Percentiles rank a stretch among this genome's conserved stretches.
These are phyloP conservation scores for Cartodere bifasciata DNA, from an alignment of 2,888 invertebrate genomes.

Conservation along the genomic window DNA sequence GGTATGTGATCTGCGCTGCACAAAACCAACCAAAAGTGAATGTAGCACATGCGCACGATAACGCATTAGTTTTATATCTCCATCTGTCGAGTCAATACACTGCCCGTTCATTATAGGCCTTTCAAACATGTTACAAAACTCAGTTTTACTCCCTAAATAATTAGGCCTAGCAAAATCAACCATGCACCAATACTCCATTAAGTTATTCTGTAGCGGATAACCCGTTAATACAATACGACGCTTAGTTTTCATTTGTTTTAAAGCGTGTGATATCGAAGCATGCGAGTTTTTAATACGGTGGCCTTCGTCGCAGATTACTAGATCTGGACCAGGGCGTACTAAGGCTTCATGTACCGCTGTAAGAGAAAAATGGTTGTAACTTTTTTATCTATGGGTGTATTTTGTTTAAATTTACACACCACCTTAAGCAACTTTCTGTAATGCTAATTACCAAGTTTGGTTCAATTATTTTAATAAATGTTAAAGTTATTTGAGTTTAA, in stretches of 20 bases:
- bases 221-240: slow-evolving; percentile 93
- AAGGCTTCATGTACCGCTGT: slow-evolving; percentile 71
- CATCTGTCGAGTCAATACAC: slow-evolving; percentile 91
- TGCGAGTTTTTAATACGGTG: slow-evolving; percentile 97
- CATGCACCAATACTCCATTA: slow-evolving; percentile 97
- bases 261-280: slow-evolving; percentile 88
- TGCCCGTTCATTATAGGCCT: slow-evolving; percentile 97
- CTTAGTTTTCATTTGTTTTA: slow-evolving; percentile 90
- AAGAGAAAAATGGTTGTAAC: slow-evolving; percentile 25
- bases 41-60: slow-evolving; percentile 85
- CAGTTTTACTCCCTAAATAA: slow-evolving; percentile 90
- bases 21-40: slow-evolving; percentile 83
- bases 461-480: too few species aligned
- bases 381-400: too few species aligned
- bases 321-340: slow-evolving; percentile 83
- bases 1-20: slow-evolving; percentile 87
- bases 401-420: too few species aligned
- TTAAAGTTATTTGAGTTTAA: too few species aligned
- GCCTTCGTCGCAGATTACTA: slow-evolving; percentile 93
- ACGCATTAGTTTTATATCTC: slow-evolving; percentile 87
- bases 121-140: slow-evolving; percentile 98
- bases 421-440: too few species aligned
- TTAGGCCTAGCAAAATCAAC: slow-evolving; percentile 97
- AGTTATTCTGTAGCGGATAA: slow-evolving; percentile 95
- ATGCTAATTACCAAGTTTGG: too few species aligned